These are phyloP conservation scores for Brachyistius frenatus DNA, from an alignment of 2,113 vertebrate species.

Conservation along the genomic window DNA sequence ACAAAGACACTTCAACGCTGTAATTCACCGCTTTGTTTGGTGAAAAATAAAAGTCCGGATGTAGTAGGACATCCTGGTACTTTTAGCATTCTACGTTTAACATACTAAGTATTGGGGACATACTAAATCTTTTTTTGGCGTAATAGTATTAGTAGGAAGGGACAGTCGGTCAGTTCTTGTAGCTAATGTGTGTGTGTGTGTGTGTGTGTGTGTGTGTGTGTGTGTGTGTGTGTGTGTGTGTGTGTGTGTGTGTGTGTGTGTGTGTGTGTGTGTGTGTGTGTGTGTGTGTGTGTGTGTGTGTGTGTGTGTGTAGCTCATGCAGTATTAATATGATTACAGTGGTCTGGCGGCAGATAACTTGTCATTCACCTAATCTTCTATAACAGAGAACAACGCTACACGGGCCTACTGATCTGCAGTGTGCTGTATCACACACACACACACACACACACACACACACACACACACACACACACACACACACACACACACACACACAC, in stretches of 20 bases:
- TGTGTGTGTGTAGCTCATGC: constrained; percentile 43
- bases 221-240: constrained; percentile 13
- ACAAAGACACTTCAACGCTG: no score
- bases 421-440: background rate
- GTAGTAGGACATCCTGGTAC: no score
- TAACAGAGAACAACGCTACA: constrained; percentile 38
- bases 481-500: constrained; percentile 8
- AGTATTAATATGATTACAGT: constrained; percentile 64
- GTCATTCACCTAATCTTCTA: constrained; percentile 65
- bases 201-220: no score
- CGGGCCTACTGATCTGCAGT: constrained; percentile 42
- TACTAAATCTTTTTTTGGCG: no score
- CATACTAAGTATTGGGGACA: no score
- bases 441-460: constrained; percentile 10
- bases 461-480: constrained; percentile 4
- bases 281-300: constrained; percentile 5
- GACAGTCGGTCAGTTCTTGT: no score
- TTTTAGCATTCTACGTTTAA: no score
- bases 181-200: no score
- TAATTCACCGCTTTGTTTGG: no score
- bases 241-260: constrained; percentile 6
- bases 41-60: no score
- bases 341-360: constrained; percentile 62
- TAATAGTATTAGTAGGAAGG: no score
- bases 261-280: no score